A percentile compares a stretch with the other conserved stretches of the same genome.
Evolutionary conservation across 2,113 vertebrate species (phyloP).

Genomic region (Lampris incognitus): DNA sequence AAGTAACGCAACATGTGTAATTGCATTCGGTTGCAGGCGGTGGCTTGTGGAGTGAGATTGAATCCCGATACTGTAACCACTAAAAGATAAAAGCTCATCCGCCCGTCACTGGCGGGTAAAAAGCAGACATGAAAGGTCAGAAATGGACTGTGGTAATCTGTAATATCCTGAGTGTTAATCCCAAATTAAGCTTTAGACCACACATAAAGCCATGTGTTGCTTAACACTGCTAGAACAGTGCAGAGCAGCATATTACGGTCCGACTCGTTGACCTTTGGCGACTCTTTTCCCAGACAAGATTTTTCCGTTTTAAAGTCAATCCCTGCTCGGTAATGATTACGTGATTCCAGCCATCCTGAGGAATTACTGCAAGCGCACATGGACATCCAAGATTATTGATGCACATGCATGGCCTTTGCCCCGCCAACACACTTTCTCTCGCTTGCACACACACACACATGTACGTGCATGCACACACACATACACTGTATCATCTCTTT

Average conservation of each 20-base stretch:
- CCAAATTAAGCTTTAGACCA: slow-evolving; percentile 64
- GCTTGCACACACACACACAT: too few relatives aligned
- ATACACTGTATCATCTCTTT: background rate
- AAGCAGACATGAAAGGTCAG: slow-evolving; percentile 58
- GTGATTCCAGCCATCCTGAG: slow-evolving; percentile 4
- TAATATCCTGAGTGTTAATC: slow-evolving; percentile 69
- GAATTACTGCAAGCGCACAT: background rate
- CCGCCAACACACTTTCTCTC: too few relatives aligned
- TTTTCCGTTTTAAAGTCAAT: background rate
- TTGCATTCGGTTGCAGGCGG: slow-evolving; percentile 22
- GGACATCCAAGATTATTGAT: background rate
- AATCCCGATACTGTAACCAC: slow-evolving; percentile 46
- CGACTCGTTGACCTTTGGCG: slow-evolving; percentile 37
- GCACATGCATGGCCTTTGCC: too few relatives aligned
- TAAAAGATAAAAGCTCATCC: slow-evolving; percentile 62
- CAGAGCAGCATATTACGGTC: background rate
- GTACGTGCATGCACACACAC: background rate
- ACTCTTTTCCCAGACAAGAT: slow-evolving; percentile 15
- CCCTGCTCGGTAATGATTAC: slow-evolving; percentile 10
- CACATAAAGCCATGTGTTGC: slow-evolving; percentile 60
- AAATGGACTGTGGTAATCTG: slow-evolving; percentile 67
- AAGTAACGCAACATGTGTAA: slow-evolving; percentile 38
- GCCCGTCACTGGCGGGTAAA: slow-evolving; percentile 26
- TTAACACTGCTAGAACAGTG: slow-evolving; percentile 41
- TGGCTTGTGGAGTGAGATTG: slow-evolving; percentile 20